Conservation (phyloP, 1,140 invertebrate genomes). For the Nephila pilipes region DNA sequence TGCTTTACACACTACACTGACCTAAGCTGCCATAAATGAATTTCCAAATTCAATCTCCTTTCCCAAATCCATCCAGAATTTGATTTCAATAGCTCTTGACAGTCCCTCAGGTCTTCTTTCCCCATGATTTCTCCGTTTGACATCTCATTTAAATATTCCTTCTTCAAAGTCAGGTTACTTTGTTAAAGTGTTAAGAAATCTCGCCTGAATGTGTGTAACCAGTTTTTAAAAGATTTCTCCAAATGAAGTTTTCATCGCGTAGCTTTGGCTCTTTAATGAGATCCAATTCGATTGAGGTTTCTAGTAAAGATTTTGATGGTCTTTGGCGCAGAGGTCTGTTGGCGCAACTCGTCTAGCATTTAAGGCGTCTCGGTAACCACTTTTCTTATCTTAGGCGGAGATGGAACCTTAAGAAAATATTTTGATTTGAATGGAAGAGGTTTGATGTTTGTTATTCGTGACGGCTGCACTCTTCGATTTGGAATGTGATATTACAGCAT, state of each 20-base stretch:
- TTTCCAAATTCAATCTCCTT: not conserved
- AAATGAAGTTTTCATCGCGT: not conserved
- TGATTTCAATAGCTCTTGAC: not conserved
- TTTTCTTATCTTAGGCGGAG: not conserved
- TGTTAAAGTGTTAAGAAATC: not conserved
- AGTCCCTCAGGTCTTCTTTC: not conserved
- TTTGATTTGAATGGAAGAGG: not conserved
- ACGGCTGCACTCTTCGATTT: not conserved
- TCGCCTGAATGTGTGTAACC: not conserved
- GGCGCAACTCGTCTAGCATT: not conserved
- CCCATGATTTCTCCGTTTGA: not conserved
- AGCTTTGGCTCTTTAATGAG: not conserved
- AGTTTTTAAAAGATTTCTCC: slow-evolving; percentile 7
- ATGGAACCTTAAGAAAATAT: not conserved
- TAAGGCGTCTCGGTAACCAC: not conserved
- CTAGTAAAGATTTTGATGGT: not conserved
- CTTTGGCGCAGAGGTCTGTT: not conserved
- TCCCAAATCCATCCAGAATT: not conserved
- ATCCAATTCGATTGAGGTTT: not conserved
- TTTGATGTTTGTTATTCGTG: not conserved
- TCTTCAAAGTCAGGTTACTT: not conserved
- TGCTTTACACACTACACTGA: not conserved
- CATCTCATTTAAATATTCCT: slow-evolving; percentile 6
- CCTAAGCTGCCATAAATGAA: not conserved
- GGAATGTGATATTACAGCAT: not conserved